phyloP scores from a whole-genome alignment of 92 coral and sea anemone species.

The Phenganax marumi region DNA sequence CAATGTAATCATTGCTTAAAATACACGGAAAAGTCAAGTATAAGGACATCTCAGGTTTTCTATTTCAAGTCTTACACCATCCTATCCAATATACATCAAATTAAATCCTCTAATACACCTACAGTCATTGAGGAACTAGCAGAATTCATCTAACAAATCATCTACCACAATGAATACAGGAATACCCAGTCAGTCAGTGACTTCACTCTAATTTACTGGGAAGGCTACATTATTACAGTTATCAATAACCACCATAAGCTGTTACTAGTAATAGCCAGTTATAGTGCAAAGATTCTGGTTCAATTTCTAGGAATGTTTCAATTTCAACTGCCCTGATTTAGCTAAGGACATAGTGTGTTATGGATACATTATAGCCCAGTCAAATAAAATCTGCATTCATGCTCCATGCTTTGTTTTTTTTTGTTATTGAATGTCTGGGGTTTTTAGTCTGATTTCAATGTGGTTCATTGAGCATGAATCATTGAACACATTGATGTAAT shows the following conservation, averaged over 20 bases:
- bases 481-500: conserved; percentile 10
- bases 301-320: not conserved
- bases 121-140: no score
- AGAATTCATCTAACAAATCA: no score
- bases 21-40: no score
- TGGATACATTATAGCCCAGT: conserved; percentile 16
- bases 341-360: not conserved
- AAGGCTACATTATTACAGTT: not conserved
- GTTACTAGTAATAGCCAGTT: not conserved
- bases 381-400: not conserved
- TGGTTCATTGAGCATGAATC: conserved; percentile 26
- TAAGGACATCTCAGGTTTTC: no score
- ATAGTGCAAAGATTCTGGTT: not conserved
- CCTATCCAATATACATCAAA: no score
- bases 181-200: not conserved
- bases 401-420: not conserved
- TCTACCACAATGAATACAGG: no score
- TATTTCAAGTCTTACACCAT: no score
- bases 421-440: not conserved
- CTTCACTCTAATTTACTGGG: not conserved
- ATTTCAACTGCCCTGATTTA: not conserved
- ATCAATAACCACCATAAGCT: not conserved
- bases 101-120: no score
- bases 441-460: not conserved
- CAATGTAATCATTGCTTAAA: no score